Evolutionary conservation across 2,888 invertebrate species (phyloP).

Genomic region (Mythimna pallens): DNA sequence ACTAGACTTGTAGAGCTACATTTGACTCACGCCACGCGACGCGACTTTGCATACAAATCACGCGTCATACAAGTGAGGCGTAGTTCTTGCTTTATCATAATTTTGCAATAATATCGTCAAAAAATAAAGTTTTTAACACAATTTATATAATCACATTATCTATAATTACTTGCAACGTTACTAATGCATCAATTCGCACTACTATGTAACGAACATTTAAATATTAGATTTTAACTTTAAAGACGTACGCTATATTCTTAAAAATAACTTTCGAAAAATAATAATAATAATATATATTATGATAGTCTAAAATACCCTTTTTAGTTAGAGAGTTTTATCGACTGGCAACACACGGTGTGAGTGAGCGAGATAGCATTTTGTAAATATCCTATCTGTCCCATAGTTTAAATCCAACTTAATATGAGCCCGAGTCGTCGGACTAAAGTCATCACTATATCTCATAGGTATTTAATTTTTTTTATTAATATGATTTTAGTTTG

Average conservation of each 20-base stretch:
- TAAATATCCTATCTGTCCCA: constrained; percentile 88
- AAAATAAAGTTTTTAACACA: background rate
- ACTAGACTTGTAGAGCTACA: too few species aligned
- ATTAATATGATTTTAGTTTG: constrained; percentile 82
- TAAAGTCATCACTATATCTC: constrained; percentile 89
- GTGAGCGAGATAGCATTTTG: constrained; percentile 88
- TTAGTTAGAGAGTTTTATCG: constrained; percentile 41
- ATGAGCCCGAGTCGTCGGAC: constrained; percentile 78
- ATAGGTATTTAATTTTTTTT: constrained; percentile 90
- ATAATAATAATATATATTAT: constrained; percentile 26
- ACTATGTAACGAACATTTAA: constrained; percentile 70
- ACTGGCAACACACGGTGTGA: constrained; percentile 80
- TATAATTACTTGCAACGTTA: constrained; percentile 50
- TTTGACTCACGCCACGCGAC: too few species aligned
- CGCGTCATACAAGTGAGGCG: too few species aligned
- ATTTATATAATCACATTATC: too few species aligned
- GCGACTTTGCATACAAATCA: too few species aligned
- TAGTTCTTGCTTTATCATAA: too few species aligned
- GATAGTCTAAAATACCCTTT: constrained; percentile 52
- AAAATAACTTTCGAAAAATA: constrained; percentile 57
- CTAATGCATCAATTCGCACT: constrained; percentile 40
- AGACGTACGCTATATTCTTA: constrained; percentile 62
- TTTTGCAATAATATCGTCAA: background rate
- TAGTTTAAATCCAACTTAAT: constrained; percentile 88
- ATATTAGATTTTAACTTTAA: constrained; percentile 72